Evolutionary conservation across 2,888 invertebrate genomes (phyloP), one percentile per base, ranked within the genome.

Genomic region (Prenolepis imparis): DNA sequence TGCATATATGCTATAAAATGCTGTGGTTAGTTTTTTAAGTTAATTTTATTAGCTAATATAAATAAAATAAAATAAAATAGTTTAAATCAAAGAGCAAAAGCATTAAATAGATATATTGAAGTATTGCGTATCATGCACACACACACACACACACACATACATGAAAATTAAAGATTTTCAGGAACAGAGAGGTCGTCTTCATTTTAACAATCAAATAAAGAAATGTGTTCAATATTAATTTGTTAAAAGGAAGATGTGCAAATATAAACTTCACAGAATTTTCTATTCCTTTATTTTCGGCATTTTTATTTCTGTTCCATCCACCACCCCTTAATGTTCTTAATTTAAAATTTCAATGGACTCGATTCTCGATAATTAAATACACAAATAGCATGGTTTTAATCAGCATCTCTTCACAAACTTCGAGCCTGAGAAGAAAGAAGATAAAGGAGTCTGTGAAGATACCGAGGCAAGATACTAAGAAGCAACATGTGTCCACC

Each of bases 401-500:
- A 78, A 59, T 0, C n/a, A 28, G 3, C 15, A n/a, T n/a, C 15
- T 32, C 12, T 77, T 52, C 32, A 36, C 2, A n/a, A 36, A 44
- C 44, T 15, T 28, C 3, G n/a, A 59, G 21, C 18, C 24, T 12
- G 18, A n/a, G n/a, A 70, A 81, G 15, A 18, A 61, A 74, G 44
- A 68, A 68, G 32, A 59, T 21, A 55, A 39, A 64, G 12, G 12
- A 55, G 12, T 39, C 21, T 12, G 21, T 11, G 3, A 68, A 18
- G 41, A 77, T 77, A 64, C 3, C 11, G 15, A 66, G 39, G 24
- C 28, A 44, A 64, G 39, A 59, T 70, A 70, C 18, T 11, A 21
- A 36, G 44, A 61, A 68, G 70, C 41, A 68, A 78, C 57, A 78
- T 70, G 41, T 78, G 70, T 32, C 48, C 18, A 36, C 24, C n/a